Percentiles rank a stretch among this genome's conserved stretches.
phyloP scores from a whole-genome alignment of 2,888 invertebrate species.

The Hyppa rectilinea region DNA sequence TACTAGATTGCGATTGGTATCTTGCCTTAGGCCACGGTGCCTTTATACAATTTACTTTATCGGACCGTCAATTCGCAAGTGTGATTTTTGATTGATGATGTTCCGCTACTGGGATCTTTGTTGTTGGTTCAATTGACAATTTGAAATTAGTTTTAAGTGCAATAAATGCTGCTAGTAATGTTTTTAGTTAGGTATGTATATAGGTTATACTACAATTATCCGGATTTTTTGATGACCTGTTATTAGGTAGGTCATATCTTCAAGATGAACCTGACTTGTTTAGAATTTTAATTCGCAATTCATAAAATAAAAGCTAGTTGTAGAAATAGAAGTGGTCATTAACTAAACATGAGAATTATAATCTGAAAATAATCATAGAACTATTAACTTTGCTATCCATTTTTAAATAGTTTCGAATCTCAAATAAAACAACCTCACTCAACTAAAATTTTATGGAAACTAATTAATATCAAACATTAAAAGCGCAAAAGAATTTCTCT shows the following conservation, averaged over 20 bases:
- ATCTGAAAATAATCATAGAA: neutral
- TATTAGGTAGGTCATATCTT: neutral
- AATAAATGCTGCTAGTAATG: neutral
- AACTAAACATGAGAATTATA: neutral
- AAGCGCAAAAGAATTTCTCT: slow-evolving; percentile 31
- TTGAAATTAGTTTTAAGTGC: slow-evolving; percentile 32
- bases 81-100: slow-evolving; percentile 75
- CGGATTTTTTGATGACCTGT: neutral
- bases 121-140: slow-evolving; percentile 61
- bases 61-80: slow-evolving; percentile 78
- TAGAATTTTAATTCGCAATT: neutral
- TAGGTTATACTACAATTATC: too few species aligned
- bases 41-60: slow-evolving; percentile 81
- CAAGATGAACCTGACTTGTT: neutral
- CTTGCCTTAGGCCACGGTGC: slow-evolving; percentile 82
- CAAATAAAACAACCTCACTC: neutral
- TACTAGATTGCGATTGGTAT: slow-evolving; percentile 88
- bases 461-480: slow-evolving; percentile 47
- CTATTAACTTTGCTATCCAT: neutral
- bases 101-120: slow-evolving; percentile 54
- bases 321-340: neutral
- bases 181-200: neutral
- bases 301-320: neutral
- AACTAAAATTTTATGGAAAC: slow-evolving; percentile 15
- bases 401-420: slow-evolving; percentile 4